phyloP scores from a whole-genome alignment of 1,140 invertebrate genomes.

The Drosophila athabasca region DNA sequence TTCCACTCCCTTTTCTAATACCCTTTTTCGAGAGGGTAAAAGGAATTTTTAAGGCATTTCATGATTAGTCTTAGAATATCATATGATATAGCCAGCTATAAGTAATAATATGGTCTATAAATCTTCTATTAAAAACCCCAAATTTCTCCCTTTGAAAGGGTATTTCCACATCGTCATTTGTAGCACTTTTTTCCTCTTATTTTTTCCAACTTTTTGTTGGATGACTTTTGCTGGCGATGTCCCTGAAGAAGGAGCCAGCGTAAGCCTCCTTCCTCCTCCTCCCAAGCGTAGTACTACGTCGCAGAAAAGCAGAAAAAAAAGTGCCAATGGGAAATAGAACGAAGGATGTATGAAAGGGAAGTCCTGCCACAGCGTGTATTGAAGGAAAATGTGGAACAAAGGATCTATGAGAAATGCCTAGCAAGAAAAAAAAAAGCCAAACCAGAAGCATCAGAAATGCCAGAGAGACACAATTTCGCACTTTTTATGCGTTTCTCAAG shows the following conservation, averaged over 20 bases:
- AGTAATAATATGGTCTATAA: no score
- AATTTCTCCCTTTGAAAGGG: no score
- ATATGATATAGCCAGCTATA: no score
- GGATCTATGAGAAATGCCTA: constrained; percentile 5
- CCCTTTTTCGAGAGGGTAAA: no score
- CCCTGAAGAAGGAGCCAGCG: no score
- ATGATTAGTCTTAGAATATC: neutral
- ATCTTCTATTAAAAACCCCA: no score
- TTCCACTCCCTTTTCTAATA: neutral
- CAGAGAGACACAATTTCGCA: constrained; percentile 21
- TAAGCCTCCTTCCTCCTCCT: no score
- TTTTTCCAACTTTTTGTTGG: no score
- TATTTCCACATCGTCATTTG: no score
- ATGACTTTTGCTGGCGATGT: constrained; percentile 35
- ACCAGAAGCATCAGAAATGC: constrained; percentile 4
- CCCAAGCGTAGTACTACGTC: constrained; percentile 43
- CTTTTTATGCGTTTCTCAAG: constrained; percentile 4
- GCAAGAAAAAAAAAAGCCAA: constrained; percentile 2
- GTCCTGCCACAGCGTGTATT: constrained; percentile 3
- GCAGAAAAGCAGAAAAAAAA: constrained; percentile 42
- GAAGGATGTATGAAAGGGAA: constrained; percentile 27
- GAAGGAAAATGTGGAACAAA: constrained; percentile 70
- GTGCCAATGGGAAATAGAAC: constrained; percentile 30
- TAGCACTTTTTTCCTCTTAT: no score
- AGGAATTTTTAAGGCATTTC: neutral